Base-by-base conservation (phyloP, 2,113 vertebrate genomes). In the Xiphophorus hellerii region DNA sequence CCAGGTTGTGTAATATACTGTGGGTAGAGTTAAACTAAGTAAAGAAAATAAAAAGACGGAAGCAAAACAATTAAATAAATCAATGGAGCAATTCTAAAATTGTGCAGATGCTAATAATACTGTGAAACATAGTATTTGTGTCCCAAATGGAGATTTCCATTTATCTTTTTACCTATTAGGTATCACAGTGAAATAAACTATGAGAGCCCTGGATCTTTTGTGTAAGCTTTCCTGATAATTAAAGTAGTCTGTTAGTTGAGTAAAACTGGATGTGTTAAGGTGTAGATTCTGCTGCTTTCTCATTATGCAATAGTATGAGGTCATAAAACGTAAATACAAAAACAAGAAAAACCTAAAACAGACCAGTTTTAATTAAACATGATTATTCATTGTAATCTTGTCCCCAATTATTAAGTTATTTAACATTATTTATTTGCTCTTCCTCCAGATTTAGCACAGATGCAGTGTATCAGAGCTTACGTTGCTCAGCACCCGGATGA, bases 401-500 rank as follows among this genome's bases (percentile, higher is more conserved):
- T 31, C 4, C 27, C 25, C 39, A 58, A 29, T 35, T 37, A 37
- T 12, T 37, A 37, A 37, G 12, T 37, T 37, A 12, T 28, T 60
- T 58, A 22, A 35, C 15, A 13, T 42, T 20, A 13, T 65, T 48
- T 66, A 0, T 4, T 42, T 86, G 70, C 78, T 62, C 66, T 71
- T 77, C 62, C 25, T 63, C 5, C 76, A 99, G 98, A 97, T 77
- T 92, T 93, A 28, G 72, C 86, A 20, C 98, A 99, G 84, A 96
- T 99, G 89, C 97, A 97, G 84, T 99, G 98, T 78, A 93, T 98
- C 39, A 94, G 95, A 79, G 94, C 96, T 0, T 96, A 96, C 91
- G 93, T 96, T 58, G 94, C 96, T 42, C 96, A 97, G 66, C 97
- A 99, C 90, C 97, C 98, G 0, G 98, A 99, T 44, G 97, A 99